Conservation (phyloP, 2,888 invertebrate genomes). For the Acanthosepion esculentum region DNA sequence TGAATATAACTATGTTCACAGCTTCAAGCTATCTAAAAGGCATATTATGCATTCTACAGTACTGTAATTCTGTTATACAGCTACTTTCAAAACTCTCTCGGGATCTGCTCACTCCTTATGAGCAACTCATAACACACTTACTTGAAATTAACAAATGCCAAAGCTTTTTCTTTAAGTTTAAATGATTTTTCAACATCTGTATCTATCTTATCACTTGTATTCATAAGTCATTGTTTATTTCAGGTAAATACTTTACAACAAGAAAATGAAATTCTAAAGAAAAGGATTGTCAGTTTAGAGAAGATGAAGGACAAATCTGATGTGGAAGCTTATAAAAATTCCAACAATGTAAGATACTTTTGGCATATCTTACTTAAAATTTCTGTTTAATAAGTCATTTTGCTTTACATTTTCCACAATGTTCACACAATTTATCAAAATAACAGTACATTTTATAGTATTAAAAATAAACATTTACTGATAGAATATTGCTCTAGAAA, state of each 20-base stretch:
- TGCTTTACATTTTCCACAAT: not conserved
- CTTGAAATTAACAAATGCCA: too few species aligned
- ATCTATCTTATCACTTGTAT: not conserved
- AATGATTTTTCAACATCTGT: not conserved
- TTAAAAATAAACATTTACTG: not conserved
- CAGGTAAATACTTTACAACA: conserved; percentile 85
- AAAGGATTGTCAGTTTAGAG: conserved; percentile 83
- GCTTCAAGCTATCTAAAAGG: too few species aligned
- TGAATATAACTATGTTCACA: too few species aligned
- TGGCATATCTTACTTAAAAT: not conserved
- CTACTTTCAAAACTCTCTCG: too few species aligned
- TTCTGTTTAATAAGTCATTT: not conserved
- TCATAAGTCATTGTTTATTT: not conserved
- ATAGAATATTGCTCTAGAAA: not conserved
- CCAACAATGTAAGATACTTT: conserved; percentile 47
- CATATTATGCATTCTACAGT: too few species aligned
- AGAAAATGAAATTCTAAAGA: conserved; percentile 88
- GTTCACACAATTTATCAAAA: not conserved
- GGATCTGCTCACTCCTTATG: too few species aligned
- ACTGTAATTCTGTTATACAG: too few species aligned
- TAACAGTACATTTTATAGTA: not conserved
- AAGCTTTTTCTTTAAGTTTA: not conserved
- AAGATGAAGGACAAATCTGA: conserved; percentile 74
- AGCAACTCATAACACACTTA: too few species aligned
- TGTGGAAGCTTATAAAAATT: conserved; percentile 48